Conservation (phyloP, 2,797 vertebrate species). For the Epinephelus malabaricus region DNA sequence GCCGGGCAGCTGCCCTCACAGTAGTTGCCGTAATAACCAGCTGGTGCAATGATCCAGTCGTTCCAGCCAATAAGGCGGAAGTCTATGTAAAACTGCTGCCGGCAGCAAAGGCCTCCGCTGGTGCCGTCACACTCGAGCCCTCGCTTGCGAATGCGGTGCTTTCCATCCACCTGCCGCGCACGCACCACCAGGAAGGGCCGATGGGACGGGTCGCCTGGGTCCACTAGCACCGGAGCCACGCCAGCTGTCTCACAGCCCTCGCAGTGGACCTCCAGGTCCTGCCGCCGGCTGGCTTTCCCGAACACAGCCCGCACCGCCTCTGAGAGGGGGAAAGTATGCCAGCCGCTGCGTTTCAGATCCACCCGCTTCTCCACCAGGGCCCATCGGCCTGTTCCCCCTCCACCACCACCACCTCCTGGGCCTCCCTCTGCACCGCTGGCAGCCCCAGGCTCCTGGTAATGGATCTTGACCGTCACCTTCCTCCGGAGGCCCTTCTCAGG, state of each 20-base stretch:
- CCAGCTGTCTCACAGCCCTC: slow-evolving; percentile 92
- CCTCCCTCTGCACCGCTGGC: slow-evolving; percentile 71
- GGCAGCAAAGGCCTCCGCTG: slow-evolving; percentile 94
- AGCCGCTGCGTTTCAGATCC: slow-evolving; percentile 96
- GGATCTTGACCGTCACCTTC: slow-evolving; percentile 94
- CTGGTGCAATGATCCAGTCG: slow-evolving; percentile 99
- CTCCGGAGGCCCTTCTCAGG: slow-evolving; percentile 92
- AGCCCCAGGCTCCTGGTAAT: slow-evolving; percentile 90
- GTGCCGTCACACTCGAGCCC: slow-evolving; percentile 97
- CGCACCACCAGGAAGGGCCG: slow-evolving; percentile 97
- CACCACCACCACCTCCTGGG: slow-evolving; percentile 44
- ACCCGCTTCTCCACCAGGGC: slow-evolving; percentile 94
- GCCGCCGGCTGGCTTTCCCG: slow-evolving; percentile 91
- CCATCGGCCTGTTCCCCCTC: slow-evolving; percentile 82
- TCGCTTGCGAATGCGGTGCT: slow-evolving; percentile 97
- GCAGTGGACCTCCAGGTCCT: slow-evolving; percentile 95
- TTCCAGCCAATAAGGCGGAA: slow-evolving; percentile 99
- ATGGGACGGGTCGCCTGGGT: slow-evolving; percentile 92
- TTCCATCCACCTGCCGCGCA: slow-evolving; percentile 90
- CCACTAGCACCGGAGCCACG: slow-evolving; percentile 92
- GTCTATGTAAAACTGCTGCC: slow-evolving; percentile 99
- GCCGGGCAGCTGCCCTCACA: slow-evolving; percentile 98
- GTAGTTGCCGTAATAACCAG: slow-evolving; percentile 98
- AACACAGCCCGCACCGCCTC: slow-evolving; percentile 93
- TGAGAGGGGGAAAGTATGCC: slow-evolving; percentile 97